These are phyloP conservation scores for Megamerina dolium DNA, from an alignment of 2,888 invertebrate species.

Conservation along the genomic window DNA sequence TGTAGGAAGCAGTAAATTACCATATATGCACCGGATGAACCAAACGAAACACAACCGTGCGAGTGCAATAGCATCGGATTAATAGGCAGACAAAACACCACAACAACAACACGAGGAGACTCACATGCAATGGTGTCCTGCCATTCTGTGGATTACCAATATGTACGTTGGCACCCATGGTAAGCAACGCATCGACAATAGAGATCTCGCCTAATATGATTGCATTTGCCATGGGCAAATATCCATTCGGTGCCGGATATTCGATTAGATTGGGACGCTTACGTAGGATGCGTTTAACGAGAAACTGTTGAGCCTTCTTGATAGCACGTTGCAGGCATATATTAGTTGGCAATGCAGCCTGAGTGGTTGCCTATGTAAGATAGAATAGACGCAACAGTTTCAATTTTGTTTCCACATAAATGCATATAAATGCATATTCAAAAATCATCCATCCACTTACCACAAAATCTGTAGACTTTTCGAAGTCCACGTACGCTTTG, in stretches of 20 bases:
- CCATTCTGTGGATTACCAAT: conserved; percentile 38
- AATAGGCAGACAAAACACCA: background rate
- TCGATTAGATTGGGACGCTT: conserved; percentile 40
- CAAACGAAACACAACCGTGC: background rate
- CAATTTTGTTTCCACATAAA: background rate
- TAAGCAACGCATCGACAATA: conserved; percentile 42
- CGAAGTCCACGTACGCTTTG: conserved; percentile 24
- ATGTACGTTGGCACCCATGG: conserved; percentile 40
- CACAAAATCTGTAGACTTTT: conserved; percentile 36
- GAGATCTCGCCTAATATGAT: conserved; percentile 41
- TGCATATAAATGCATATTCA: background rate
- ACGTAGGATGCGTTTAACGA: conserved; percentile 43
- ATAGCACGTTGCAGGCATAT: conserved; percentile 43
- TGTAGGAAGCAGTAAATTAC: no score
- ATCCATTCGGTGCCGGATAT: conserved; percentile 43
- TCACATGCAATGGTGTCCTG: conserved; percentile 44
- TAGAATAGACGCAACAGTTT: background rate
- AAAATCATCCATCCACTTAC: conserved; percentile 23
- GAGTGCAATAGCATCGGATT: background rate
- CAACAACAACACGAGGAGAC: no score
- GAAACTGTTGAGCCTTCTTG: conserved; percentile 43
- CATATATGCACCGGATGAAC: background rate
- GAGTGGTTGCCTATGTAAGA: conserved; percentile 42
- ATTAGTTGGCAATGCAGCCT: conserved; percentile 37
- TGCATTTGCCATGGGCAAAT: conserved; percentile 45